phyloP scores from a whole-genome alignment of 2,888 invertebrate species.

The Spisula solida region DNA sequence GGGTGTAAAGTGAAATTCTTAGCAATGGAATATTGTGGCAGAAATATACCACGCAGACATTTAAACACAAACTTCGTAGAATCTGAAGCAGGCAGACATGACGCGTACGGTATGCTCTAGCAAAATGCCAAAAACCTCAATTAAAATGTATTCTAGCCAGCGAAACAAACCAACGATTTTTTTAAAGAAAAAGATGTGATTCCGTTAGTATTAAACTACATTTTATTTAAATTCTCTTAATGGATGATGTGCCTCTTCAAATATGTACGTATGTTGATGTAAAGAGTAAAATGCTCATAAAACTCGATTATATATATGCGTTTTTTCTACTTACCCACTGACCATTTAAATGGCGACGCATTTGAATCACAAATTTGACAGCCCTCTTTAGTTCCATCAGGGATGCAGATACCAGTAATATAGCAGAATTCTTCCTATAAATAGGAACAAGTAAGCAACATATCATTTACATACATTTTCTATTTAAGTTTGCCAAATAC shows the following conservation, averaged over 20 bases:
- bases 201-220: background rate
- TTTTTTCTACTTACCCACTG: background rate
- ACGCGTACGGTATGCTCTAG: background rate
- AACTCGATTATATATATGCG: background rate
- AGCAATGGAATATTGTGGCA: too few species aligned
- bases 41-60: too few species aligned
- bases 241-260: background rate
- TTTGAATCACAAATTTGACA: background rate
- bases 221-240: background rate
- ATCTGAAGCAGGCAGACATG: too few species aligned
- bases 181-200: background rate
- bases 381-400: background rate
- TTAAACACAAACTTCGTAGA: too few species aligned
- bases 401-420: background rate
- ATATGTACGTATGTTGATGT: too few species aligned
- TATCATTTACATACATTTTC: too few species aligned
- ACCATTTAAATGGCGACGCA: background rate
- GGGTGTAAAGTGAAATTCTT: too few species aligned
- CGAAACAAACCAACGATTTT: background rate
- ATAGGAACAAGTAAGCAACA: background rate
- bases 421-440: conserved; percentile 4
- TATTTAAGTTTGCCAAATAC: too few species aligned
- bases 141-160: too few species aligned
- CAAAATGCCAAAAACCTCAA: too few species aligned
- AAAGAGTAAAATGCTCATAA: background rate